phyloP scores from a whole-genome alignment of 2,113 vertebrate species.

The Pampusana beccarii region DNA sequence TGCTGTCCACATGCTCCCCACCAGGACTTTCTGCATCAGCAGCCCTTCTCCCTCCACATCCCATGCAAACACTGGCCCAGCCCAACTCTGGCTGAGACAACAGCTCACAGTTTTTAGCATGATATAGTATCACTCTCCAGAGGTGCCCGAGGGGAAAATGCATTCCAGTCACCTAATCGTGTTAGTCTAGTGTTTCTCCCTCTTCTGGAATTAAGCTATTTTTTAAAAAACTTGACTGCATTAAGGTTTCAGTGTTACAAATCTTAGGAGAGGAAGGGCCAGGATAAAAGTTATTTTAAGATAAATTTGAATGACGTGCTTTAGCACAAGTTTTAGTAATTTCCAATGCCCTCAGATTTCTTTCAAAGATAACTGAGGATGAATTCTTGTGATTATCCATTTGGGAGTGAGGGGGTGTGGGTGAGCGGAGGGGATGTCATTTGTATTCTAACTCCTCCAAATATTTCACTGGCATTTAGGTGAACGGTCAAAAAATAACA shows the following conservation, averaged over 20 bases:
- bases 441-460: neutral
- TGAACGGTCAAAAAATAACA: neutral
- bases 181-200: slow-evolving; percentile 5
- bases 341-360: neutral
- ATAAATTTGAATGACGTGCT: neutral
- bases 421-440: neutral
- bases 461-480: neutral
- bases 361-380: neutral
- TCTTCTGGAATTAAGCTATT: neutral
- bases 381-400: neutral
- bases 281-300: neutral
- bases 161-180: slow-evolving; percentile 41
- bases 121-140: slow-evolving; percentile 30
- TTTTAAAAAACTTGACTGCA: neutral
- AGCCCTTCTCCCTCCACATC: neutral
- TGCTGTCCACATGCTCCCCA: neutral
- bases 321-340: neutral
- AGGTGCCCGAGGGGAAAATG: slow-evolving; percentile 5
- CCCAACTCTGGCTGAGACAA: neutral
- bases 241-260: neutral
- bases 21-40: neutral
- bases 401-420: neutral
- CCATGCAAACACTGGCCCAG: neutral
- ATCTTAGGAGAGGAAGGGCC: neutral
- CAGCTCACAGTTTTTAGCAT: neutral